These are phyloP conservation scores for Suncus etruscus DNA, from an alignment of 2,113 vertebrate genomes.

Conservation along the genomic window DNA sequence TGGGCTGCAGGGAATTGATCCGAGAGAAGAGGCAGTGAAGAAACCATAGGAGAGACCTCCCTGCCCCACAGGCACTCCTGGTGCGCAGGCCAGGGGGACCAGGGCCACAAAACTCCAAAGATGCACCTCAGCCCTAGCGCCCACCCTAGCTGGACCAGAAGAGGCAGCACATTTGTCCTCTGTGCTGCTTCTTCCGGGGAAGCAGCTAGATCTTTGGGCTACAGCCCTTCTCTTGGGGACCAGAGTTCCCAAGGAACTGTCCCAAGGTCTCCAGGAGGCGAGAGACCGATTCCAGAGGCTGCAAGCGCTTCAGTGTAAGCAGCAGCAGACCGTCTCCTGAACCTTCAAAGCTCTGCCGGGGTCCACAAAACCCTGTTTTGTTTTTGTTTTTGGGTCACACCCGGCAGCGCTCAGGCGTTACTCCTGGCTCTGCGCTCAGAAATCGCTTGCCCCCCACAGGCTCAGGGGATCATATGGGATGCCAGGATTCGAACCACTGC, in stretches of 20 bases:
- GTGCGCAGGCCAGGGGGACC: background rate
- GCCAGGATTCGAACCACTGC: too few species aligned
- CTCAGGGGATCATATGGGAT: too few species aligned
- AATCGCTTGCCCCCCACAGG: background rate
- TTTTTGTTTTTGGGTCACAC: too few species aligned
- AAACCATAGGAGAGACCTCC: background rate
- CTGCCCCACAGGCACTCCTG: background rate
- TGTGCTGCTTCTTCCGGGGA: background rate
- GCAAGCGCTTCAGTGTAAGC: conserved; percentile 64
- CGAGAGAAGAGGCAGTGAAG: conserved; percentile 9
- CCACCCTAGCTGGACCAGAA: background rate
- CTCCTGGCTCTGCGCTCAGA: too few species aligned
- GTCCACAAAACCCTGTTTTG: background rate
- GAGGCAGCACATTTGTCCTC: conserved; percentile 14
- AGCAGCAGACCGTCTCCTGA: too few species aligned
- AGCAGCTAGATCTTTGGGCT: background rate
- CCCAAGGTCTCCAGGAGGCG: background rate
- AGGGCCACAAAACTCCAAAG: background rate
- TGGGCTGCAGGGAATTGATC: conserved; percentile 86
- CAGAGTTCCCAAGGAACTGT: background rate
- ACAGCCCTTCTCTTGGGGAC: background rate
- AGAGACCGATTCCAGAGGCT: background rate
- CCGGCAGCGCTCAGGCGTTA: too few species aligned
- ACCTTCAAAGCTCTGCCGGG: background rate
- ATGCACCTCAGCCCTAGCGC: background rate